Evolutionary conservation across 2,888 invertebrate genomes (phyloP).

Genomic region (Lasioglossum morio): DNA sequence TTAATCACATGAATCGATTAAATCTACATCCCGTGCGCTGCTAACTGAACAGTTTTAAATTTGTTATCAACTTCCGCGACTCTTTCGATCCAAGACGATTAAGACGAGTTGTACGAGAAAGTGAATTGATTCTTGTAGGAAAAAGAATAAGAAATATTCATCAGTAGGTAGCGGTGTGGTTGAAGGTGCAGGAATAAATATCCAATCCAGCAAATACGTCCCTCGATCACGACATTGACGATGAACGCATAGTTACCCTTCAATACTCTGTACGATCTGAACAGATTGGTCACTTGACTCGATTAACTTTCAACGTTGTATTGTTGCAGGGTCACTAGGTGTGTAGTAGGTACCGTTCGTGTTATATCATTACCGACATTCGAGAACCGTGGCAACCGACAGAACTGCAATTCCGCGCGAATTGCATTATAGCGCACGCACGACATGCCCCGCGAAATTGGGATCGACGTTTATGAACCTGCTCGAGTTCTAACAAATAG

Average conservation of each 20-base stretch:
- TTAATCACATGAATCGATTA: slow-evolving; percentile 63
- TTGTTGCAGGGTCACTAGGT: slow-evolving; percentile 68
- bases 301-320: slow-evolving; percentile 73
- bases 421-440: slow-evolving; percentile 50
- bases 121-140: slow-evolving; percentile 19
- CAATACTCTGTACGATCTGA: slow-evolving; percentile 32
- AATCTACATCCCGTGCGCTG: slow-evolving; percentile 24
- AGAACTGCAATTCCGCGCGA: slow-evolving; percentile 55
- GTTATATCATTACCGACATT: slow-evolving; percentile 62
- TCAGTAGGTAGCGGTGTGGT: neutral
- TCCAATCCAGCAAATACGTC: neutral
- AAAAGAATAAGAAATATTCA: neutral
- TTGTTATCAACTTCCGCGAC: slow-evolving; percentile 9
- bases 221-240: slow-evolving; percentile 19
- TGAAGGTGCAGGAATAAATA: neutral
- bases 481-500: slow-evolving; percentile 54
- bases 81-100: neutral
- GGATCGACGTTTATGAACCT: slow-evolving; percentile 50
- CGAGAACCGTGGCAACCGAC: slow-evolving; percentile 52
- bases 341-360: slow-evolving; percentile 58
- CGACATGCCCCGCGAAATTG: slow-evolving; percentile 49
- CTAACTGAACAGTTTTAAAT: slow-evolving; percentile 44
- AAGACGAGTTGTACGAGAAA: neutral
- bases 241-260: slow-evolving; percentile 22
- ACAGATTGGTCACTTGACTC: slow-evolving; percentile 72